These are phyloP conservation scores for Falcunculus frontatus DNA, from an alignment of 2,113 vertebrate genomes.

Conservation along the genomic window DNA sequence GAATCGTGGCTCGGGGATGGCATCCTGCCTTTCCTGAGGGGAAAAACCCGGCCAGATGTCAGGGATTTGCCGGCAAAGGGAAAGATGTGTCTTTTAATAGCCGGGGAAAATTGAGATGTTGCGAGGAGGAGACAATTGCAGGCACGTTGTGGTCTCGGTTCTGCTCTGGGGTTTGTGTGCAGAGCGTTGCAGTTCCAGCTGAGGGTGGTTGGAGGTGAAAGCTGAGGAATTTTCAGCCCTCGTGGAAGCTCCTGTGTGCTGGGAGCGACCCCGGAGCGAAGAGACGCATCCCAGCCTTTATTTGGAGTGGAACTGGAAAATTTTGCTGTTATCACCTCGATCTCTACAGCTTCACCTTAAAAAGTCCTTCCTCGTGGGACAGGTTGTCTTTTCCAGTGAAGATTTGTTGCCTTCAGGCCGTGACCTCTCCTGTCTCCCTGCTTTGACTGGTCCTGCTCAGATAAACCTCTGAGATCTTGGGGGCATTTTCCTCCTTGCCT, in stretches of 20 bases:
- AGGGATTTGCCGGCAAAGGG: slow-evolving; percentile 38
- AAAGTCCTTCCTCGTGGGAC: not conserved
- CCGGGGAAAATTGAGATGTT: slow-evolving; percentile 58
- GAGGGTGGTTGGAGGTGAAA: not conserved
- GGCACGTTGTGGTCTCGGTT: not conserved
- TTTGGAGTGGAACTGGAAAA: not conserved
- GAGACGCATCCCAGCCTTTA: not conserved
- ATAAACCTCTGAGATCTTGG: not conserved
- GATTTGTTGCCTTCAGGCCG: not conserved
- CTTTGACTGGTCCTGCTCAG: not conserved
- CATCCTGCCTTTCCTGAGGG: slow-evolving; percentile 60
- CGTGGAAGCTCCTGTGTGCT: rapidly evolving
- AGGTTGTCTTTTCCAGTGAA: not conserved
- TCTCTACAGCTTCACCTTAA: not conserved
- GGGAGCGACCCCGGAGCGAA: not conserved
- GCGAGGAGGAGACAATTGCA: not conserved
- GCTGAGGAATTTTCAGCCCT: not conserved
- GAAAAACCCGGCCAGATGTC: slow-evolving; percentile 67
- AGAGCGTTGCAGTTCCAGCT: not conserved
- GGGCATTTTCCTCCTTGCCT: not conserved
- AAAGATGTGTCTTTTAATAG: slow-evolving; percentile 9
- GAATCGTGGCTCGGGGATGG: slow-evolving; percentile 42
- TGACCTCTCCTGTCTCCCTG: not conserved
- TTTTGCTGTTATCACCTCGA: not conserved
- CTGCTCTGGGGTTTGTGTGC: not conserved